phyloP scores from a whole-genome alignment of 2,888 invertebrate species.

The Oeneis ivallda region DNA sequence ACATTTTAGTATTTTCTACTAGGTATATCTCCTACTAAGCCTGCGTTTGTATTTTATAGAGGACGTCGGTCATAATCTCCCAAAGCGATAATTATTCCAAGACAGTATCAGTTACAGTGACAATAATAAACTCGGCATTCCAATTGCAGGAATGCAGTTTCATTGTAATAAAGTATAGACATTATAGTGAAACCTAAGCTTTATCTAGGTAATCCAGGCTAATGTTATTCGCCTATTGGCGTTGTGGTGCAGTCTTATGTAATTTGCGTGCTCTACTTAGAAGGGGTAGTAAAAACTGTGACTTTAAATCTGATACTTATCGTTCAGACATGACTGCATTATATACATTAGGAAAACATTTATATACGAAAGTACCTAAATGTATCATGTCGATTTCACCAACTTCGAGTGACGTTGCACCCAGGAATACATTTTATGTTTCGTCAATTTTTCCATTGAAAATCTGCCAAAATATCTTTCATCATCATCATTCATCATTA shows the following conservation, averaged over 20 bases:
- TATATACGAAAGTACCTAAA: not conserved
- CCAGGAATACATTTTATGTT: too few species aligned
- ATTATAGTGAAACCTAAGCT: constrained; percentile 24
- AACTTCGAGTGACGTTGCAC: too few species aligned
- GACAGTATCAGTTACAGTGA: not conserved
- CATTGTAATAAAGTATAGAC: constrained; percentile 30
- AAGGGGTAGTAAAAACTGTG: constrained; percentile 23
- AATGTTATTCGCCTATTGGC: constrained; percentile 49
- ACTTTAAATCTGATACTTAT: constrained; percentile 12
- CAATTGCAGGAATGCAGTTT: constrained; percentile 32
- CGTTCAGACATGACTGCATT: not conserved
- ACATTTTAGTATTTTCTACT: not conserved
- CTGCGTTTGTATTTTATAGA: not conserved
- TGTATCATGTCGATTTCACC: too few species aligned
- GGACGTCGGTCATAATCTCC: not conserved
- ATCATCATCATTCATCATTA: too few species aligned
- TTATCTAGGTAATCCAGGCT: constrained; percentile 49
- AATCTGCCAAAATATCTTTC: too few species aligned
- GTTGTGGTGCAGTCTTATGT: constrained; percentile 50
- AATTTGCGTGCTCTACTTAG: constrained; percentile 49
- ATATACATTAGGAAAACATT: not conserved
- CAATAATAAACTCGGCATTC: constrained; percentile 32
- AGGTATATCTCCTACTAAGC: not conserved
- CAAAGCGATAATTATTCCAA: constrained; percentile 3
- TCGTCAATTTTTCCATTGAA: too few species aligned